These are phyloP conservation scores for Heterotis niloticus DNA, from an alignment of 2,113 vertebrate species.

Conservation along the genomic window DNA sequence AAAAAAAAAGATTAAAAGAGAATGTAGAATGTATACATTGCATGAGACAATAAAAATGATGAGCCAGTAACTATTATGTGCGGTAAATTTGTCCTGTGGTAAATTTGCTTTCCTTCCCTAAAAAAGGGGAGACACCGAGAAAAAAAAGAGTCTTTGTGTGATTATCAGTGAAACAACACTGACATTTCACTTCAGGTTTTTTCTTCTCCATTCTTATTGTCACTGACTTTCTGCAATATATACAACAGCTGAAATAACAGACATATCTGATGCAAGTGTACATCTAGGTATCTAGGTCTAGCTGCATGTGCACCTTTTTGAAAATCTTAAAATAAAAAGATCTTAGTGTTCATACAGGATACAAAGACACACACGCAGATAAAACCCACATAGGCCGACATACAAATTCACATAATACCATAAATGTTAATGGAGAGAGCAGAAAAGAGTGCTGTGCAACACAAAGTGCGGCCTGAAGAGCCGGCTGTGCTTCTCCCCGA, in stretches of 20 bases:
- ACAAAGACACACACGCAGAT: background rate
- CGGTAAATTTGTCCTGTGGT: background rate
- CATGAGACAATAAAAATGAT: background rate
- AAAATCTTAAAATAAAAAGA: too few relatives aligned
- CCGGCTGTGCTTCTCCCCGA: background rate
- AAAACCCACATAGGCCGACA: constrained; percentile 1
- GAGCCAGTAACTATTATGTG: background rate
- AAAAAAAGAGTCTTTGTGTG: background rate
- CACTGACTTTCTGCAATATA: too few relatives aligned
- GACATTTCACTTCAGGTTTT: background rate
- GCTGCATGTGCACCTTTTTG: too few relatives aligned
- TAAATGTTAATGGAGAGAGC: background rate
- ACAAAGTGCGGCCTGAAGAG: background rate
- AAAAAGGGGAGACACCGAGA: background rate
- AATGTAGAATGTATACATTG: background rate
- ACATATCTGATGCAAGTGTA: too few relatives aligned
- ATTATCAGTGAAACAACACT: background rate
- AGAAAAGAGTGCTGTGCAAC: background rate
- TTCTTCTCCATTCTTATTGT: background rate
- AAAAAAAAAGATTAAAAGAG: background rate
- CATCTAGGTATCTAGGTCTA: too few relatives aligned
- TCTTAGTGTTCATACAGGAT: too few relatives aligned
- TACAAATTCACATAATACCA: constrained; percentile 2
- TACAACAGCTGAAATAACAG: too few relatives aligned
- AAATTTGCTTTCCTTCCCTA: background rate